Percentiles rank a stretch among this genome's conserved stretches.
Evolutionary conservation across 2,888 invertebrate species (phyloP).

Genomic region (Diploptera punctata): DNA sequence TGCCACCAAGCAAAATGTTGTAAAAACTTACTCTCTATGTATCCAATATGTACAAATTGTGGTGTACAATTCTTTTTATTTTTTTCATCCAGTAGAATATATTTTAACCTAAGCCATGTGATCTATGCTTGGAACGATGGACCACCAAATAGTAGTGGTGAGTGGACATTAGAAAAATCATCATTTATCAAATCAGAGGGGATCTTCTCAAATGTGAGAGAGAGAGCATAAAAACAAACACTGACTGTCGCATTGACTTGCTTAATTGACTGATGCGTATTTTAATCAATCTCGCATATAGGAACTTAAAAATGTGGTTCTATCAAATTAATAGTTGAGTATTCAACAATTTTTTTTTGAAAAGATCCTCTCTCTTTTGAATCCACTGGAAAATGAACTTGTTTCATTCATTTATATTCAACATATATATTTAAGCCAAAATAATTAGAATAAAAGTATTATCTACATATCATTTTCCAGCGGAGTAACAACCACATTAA

Average conservation of each 20-base stretch:
- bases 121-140: conserved; percentile 32
- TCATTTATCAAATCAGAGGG: conserved; percentile 33
- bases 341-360: conserved; percentile 33
- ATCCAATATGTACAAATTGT: conserved; percentile 39
- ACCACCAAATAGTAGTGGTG: conserved; percentile 33
- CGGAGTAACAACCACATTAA: conserved; percentile 44
- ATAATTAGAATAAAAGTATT: conserved; percentile 36
- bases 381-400: conserved; percentile 43
- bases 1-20: conserved; percentile 40
- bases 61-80: conserved; percentile 35
- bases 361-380: conserved; percentile 41
- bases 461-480: conserved; percentile 43
- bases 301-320: conserved; percentile 32
- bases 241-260: background rate
- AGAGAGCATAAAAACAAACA: too few relatives aligned
- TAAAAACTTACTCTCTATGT: conserved; percentile 39
- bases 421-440: conserved; percentile 36
- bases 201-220: conserved; percentile 30
- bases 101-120: conserved; percentile 33
- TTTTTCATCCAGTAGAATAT: conserved; percentile 31
- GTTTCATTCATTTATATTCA: background rate
- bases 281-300: conserved; percentile 28
- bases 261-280: conserved; percentile 34
- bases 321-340: conserved; percentile 23
- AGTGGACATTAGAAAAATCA: conserved; percentile 38